Evolutionary conservation across 2,797 vertebrate genomes (phyloP).

Genomic region (Sebastes baramenuke): DNA sequence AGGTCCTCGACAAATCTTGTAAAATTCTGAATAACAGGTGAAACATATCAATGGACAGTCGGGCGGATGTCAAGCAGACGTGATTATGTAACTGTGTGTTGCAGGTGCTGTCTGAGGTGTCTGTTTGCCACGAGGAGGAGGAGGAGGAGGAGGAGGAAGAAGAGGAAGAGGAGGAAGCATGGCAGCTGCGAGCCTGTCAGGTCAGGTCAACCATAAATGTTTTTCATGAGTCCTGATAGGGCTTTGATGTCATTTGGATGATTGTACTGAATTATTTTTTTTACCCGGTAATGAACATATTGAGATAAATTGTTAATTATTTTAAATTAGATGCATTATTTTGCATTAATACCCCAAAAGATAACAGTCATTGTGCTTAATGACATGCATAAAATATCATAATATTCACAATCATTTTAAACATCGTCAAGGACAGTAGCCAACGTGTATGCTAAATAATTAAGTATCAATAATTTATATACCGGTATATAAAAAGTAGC

Average conservation of each 20-base stretch:
- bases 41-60: constrained; percentile 24
- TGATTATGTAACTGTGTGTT: constrained; percentile 34
- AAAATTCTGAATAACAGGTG: not conserved
- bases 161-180: not conserved
- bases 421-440: too few species aligned
- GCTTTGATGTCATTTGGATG: not conserved
- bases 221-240: constrained; percentile 6
- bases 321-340: too few species aligned
- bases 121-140: constrained; percentile 31
- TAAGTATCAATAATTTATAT: too few species aligned
- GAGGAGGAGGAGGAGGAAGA: constrained; percentile 24
- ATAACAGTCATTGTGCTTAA: too few species aligned
- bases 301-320: not conserved
- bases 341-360: too few species aligned
- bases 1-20: not conserved
- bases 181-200: constrained; percentile 47
- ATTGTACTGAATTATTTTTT: not conserved
- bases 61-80: constrained; percentile 16
- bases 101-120: constrained; percentile 43
- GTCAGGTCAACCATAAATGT: constrained; percentile 26
- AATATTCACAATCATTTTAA: too few species aligned
- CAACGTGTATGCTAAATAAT: too few species aligned
- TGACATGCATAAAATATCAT: too few species aligned
- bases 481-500: too few species aligned
- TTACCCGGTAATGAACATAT: not conserved